Evolutionary conservation across 2,797 vertebrate species (phyloP).

Genomic region (Pipistrellus pipistrellus): DNA sequence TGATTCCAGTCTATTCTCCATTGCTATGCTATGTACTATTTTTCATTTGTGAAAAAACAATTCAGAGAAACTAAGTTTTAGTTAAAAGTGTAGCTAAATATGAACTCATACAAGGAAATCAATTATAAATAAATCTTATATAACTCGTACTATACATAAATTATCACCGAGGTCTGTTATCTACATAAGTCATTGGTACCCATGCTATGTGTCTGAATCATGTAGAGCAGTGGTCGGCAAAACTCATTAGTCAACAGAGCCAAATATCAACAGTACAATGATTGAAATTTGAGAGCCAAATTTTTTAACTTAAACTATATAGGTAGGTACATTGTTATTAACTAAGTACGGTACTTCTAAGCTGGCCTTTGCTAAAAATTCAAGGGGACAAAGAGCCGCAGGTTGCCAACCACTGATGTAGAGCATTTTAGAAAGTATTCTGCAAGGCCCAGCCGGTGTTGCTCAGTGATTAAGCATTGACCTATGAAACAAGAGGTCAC

Average conservation of each 20-base stretch:
- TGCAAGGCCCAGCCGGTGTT: background rate
- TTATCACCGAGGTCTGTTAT: background rate
- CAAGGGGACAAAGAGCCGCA: no score
- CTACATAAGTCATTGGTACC: background rate
- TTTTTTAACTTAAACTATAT: no score
- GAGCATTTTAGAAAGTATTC: background rate
- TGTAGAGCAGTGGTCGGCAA: background rate
- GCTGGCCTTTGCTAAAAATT: no score
- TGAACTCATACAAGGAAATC: background rate
- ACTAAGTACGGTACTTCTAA: no score
- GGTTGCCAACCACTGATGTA: no score
- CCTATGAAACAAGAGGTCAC: no score
- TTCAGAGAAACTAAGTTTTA: conserved; percentile 10
- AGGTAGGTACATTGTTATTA: no score
- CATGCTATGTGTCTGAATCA: background rate
- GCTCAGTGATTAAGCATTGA: no score
- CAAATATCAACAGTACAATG: no score
- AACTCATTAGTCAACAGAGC: no score
- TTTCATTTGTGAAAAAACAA: conserved; percentile 20
- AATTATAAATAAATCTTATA: background rate
- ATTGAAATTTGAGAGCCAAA: no score
- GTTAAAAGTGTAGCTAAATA: conserved; percentile 15
- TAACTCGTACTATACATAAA: background rate
- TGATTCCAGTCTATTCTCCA: conserved; percentile 39
- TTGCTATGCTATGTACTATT: background rate